Evolutionary conservation across 2,797 vertebrate species (phyloP), one percentile per base, ranked within the genome.

Genomic region (Tragopan temminckii): DNA sequence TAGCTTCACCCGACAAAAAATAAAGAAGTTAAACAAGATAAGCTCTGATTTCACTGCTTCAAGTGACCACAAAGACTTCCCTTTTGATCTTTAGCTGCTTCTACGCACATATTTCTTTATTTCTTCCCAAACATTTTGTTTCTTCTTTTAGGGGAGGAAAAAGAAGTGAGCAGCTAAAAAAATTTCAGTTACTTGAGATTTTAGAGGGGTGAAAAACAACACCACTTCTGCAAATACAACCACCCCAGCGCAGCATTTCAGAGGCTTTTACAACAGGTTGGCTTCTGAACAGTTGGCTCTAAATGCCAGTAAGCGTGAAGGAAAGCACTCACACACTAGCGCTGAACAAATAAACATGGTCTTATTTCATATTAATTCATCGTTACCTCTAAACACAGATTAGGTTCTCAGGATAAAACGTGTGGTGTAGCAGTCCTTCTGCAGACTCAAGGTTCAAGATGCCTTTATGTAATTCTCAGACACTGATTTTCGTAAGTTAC

Each of bases 61-160:
- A 57, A 53, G 76, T 48, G 43, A 86, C 53, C 25, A 69, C 15
- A 48, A 33, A 72, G 13, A 45, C 16, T 90, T 43, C 33, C 29
- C 67, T 70, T 84, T 91, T 48, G 13, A 86, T 70, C 43, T 70
- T 68, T 68, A 94, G 61, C 6, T 90, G 78, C 42, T 81, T 46
- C 29, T 18, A 81, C 9, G 69, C 50, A 63, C 7, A 29, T 36
- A 72, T 63, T 80, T 69, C 33, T 85, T 72, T 36, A 66, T 38
- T 94, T 93, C 74, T 86, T 88, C 48, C 57, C 36, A 79, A 79
- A 67, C 11, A 7, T 67, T 81, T n/a, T 77, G 35, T 31, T 83
- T 69, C 46, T 36, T 8, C 33, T 88, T 84, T 78, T 33, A 14
- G 29, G 24, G 72, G 23, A 61, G 42, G 23, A 86, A 57, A 66